Conservation (phyloP, 2,888 invertebrate species). For the Pandemis corylana region DNA sequence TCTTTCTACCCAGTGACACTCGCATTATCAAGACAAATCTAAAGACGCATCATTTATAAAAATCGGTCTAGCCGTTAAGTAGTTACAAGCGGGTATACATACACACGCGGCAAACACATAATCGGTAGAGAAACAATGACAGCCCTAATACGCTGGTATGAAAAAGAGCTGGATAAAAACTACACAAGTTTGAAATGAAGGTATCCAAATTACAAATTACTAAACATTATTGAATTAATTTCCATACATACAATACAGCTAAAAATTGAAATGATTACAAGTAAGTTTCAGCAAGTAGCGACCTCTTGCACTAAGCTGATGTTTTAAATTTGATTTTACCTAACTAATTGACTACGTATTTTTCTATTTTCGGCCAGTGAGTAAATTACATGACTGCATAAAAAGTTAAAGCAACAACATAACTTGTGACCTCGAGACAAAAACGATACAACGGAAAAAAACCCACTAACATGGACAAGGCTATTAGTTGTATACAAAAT, state of each 20-base stretch:
- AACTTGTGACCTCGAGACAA: neutral
- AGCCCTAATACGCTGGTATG: no score
- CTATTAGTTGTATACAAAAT: neutral
- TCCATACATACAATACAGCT: neutral
- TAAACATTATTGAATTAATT: no score
- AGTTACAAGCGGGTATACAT: no score
- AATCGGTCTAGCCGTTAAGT: no score
- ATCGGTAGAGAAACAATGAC: no score
- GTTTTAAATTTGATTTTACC: neutral
- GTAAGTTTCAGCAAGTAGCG: neutral
- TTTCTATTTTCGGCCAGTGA: neutral
- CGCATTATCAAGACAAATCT: no score
- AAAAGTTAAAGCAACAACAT: slow-evolving; percentile 1
- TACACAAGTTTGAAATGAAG: no score
- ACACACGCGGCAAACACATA: no score
- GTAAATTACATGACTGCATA: neutral
- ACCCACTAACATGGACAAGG: slow-evolving; percentile 13
- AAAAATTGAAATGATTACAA: neutral
- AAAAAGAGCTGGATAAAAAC: no score
- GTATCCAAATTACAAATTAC: no score
- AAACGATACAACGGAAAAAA: slow-evolving; percentile 11
- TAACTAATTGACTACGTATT: neutral
- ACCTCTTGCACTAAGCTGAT: neutral
- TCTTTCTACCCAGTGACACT: no score
- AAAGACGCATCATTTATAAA: no score